Percentiles rank a stretch among this genome's conserved stretches.
Evolutionary conservation across 2,888 invertebrate genomes (phyloP).

Genomic region (Cabera pusaria): DNA sequence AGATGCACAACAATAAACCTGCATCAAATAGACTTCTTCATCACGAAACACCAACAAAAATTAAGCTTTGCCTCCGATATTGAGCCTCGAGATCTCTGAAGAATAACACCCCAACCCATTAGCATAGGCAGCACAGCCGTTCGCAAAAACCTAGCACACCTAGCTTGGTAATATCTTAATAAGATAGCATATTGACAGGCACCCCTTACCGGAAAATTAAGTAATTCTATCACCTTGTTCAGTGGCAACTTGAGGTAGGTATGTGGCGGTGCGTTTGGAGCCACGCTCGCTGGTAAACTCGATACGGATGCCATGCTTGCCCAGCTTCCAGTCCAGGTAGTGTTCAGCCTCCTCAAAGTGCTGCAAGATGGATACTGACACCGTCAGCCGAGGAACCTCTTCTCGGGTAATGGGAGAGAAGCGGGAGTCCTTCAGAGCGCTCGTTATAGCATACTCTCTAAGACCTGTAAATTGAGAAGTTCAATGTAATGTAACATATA

Average conservation of each 20-base stretch:
- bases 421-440: constrained; percentile 98
- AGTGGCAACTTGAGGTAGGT: constrained; percentile 98
- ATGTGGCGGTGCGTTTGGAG: constrained; percentile 97
- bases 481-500: too few relatives aligned
- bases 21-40: too few relatives aligned
- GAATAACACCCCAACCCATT: too few relatives aligned
- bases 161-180: too few relatives aligned
- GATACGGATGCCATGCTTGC: constrained; percentile 98
- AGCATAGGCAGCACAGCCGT: too few relatives aligned
- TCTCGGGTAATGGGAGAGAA: constrained; percentile 97
- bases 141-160: too few relatives aligned
- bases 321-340: constrained; percentile 98
- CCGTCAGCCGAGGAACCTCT: constrained; percentile 95
- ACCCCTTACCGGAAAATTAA: constrained; percentile 14
- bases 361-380: constrained; percentile 97
- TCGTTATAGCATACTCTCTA: constrained; percentile 98
- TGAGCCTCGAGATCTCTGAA: too few relatives aligned
- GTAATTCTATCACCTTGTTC: constrained; percentile 91
- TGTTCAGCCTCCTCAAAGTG: constrained; percentile 98
- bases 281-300: constrained; percentile 98
- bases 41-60: too few relatives aligned
- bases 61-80: too few relatives aligned
- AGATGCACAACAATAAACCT: too few relatives aligned
- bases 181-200: constrained; percentile 5
- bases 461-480: constrained; percentile 86